Evolutionary conservation across 1,140 invertebrate genomes (phyloP).

Genomic region (Zophobas morio): DNA sequence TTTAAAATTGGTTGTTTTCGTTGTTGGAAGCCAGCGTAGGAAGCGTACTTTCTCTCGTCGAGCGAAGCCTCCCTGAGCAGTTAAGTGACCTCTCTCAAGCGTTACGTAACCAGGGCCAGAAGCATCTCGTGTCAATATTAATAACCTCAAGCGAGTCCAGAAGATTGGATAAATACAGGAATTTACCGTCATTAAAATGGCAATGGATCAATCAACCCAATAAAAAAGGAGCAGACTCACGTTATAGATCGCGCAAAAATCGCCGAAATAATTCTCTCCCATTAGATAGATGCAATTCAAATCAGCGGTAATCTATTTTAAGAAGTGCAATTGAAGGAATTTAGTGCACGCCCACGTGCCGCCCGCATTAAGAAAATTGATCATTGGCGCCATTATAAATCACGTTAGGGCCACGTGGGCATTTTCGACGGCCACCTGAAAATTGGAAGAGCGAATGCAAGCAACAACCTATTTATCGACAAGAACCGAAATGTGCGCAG

Average conservation of each 20-base stretch:
- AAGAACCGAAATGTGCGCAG: conserved; percentile 16
- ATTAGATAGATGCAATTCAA: conserved; percentile 16
- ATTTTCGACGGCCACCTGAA: not conserved
- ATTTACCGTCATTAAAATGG: conserved; percentile 37
- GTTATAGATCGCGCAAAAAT: not conserved
- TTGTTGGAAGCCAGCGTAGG: too few species aligned
- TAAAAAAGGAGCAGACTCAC: not conserved
- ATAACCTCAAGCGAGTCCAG: conserved; percentile 6
- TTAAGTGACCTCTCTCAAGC: too few species aligned
- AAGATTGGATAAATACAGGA: conserved; percentile 26
- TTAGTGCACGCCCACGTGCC: conserved; percentile 16
- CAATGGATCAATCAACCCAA: conserved; percentile 15
- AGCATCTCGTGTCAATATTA: conserved; percentile 20
- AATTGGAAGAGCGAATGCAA: not conserved
- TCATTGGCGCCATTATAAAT: conserved; percentile 23
- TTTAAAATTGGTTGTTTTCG: too few species aligned
- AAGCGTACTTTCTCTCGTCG: too few species aligned
- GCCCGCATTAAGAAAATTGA: conserved; percentile 22
- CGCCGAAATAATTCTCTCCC: not conserved
- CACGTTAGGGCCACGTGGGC: conserved; percentile 8
- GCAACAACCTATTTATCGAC: conserved; percentile 28
- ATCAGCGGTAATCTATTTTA: conserved; percentile 2
- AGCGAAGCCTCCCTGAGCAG: not conserved
- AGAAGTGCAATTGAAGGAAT: conserved; percentile 12
- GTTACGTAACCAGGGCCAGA: conserved; percentile 6